Base-by-base conservation (phyloP, 1,140 invertebrate species). In the Macrotrachela quadricornifera region DNA sequence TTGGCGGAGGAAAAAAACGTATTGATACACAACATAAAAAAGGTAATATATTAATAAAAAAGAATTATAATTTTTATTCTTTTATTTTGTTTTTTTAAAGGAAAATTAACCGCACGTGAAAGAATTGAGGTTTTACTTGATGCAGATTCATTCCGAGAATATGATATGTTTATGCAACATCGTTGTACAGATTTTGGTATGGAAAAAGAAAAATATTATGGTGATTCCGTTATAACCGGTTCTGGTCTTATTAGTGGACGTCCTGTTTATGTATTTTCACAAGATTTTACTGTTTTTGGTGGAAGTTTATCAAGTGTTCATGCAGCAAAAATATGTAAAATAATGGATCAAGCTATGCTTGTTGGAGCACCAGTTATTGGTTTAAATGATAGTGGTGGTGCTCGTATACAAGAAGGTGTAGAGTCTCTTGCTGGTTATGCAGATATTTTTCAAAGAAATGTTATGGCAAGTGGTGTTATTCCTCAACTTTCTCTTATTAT, bases 201-300 rank as follows among this genome's bases (percentile, higher is more conserved):
- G 78, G 73, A 79, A 46, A 76, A 79, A 56, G 69, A 76, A 77
- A 65, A 49, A 15, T 53, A 40, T 21, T 13, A 36, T 45, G 44
- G 79, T 40, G 79, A 81, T 64, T 79, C 77, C 52, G 80, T 81
- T 16, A 73, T 81, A 9, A 81, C 79, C 40, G 80, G 80, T 2
- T 73, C 78, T 61, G 78, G 79, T 14, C 62, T 73, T 37, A 78
- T 81, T 48, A 74, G 77, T 66, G 80, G 79, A 10, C 64, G 78
- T 44, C 66, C 72, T n/a, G 72, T 74, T 10, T 81, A 77, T 64
- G 63, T 81, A 21, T 81, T 80, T 61, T 79, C 77, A 61, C 78
- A 75, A 70, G 79, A 81, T 66, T 80, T 80, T 59, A 81, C 79
- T 42, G 79, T 81, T 10, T 81, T 79, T 71, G 79, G 79, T 54